phyloP scores from a whole-genome alignment of 2,888 invertebrate species.

The Copidosoma aretas region DNA sequence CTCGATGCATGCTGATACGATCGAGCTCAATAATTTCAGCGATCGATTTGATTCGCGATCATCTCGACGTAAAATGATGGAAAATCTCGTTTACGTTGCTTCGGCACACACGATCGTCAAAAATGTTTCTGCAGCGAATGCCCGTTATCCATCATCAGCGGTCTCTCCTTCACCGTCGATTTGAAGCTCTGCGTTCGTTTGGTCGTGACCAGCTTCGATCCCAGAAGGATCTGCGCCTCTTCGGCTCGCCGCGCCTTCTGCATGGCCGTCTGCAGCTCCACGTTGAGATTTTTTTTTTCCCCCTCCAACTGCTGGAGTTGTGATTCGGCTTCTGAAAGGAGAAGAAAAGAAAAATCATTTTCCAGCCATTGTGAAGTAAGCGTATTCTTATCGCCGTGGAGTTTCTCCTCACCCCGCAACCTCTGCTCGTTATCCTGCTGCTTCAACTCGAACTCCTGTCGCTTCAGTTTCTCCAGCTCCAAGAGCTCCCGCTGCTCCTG shows the following conservation, averaged over 20 bases:
- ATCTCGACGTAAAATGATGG: no score
- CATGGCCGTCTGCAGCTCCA: conserved; percentile 73
- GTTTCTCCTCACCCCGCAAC: conserved; percentile 66
- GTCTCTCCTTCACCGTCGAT: conserved; percentile 69
- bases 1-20: no score
- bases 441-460: conserved; percentile 75
- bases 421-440: conserved; percentile 76
- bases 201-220: conserved; percentile 66
- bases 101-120: conserved; percentile 28
- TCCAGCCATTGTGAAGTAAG: neutral
- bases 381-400: neutral
- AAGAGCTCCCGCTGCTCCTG: conserved; percentile 76
- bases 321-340: conserved; percentile 71
- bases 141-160: conserved; percentile 43
- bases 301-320: conserved; percentile 75
- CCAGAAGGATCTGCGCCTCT: conserved; percentile 68
- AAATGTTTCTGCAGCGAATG: conserved; percentile 46
- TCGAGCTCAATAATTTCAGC: no score
- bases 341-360: neutral
- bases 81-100: conserved; percentile 4
- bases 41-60: no score
- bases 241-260: conserved; percentile 75
- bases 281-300: conserved; percentile 74
- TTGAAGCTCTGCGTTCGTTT: conserved; percentile 75
- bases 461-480: conserved; percentile 76